Evolutionary conservation across 2,888 invertebrate genomes (phyloP).

Genomic region (Eurois occulta): DNA sequence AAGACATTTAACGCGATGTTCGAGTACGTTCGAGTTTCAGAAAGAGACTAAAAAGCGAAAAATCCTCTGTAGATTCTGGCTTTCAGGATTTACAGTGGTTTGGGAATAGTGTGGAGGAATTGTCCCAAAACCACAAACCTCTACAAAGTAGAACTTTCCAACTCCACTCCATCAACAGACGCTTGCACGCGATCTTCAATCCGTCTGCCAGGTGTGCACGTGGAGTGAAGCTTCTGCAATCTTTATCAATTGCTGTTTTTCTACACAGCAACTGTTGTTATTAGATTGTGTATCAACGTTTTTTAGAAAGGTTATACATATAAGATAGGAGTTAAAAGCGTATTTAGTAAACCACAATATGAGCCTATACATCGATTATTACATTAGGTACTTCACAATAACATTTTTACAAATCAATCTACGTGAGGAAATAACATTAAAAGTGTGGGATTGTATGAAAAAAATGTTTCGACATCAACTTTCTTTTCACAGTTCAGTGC

Average conservation of each 20-base stretch:
- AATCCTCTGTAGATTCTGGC: no score
- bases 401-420: neutral
- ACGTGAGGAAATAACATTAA: slow-evolving; percentile 7
- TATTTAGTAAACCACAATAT: neutral
- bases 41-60: neutral
- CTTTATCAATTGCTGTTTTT: neutral
- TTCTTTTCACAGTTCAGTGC: slow-evolving; percentile 18
- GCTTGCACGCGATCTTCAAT: neutral
- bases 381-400: neutral
- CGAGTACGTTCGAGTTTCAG: no score
- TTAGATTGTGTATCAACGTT: slow-evolving; percentile 1
- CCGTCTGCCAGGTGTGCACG: neutral
- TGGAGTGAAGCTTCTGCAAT: neutral
- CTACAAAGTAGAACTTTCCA: neutral
- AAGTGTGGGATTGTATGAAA: neutral
- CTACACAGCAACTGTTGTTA: neutral
- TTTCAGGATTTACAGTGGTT: no score
- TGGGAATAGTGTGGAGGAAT: no score
- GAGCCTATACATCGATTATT: no score
- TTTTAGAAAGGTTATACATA: neutral
- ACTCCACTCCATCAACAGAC: neutral
- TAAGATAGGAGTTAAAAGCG: neutral
- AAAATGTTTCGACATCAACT: slow-evolving; percentile 9
- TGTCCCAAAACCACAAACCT: neutral
- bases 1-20: no score